Base-by-base conservation (phyloP, 2,113 vertebrate species). In the Cyprinus carpio region DNA sequence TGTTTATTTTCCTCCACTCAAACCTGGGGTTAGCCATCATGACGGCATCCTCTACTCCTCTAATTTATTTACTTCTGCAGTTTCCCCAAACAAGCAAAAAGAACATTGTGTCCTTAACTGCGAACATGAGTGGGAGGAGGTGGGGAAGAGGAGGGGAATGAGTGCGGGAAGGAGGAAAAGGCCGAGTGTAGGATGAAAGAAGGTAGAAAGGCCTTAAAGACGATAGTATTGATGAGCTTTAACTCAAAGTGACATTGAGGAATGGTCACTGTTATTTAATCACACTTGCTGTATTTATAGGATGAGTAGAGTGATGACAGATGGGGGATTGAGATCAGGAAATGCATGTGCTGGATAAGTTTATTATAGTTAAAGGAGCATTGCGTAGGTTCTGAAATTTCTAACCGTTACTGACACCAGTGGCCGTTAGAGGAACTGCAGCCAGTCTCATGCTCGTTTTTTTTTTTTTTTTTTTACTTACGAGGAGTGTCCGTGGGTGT, bases 41-140 rank as follows among this genome's bases (percentile, higher is more conserved):
- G 90, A 89, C 69, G 89, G 75, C 86, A 86, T 90, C 89, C 82
- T 40, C 37, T 6, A 40, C 37, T 40, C 37, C 37, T 86, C 89
- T 88, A 82, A 87, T 91, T 90, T 91, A 92, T 94, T 93, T 92
- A 92, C 92, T 94, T 91, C 89, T 90, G 89, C 92, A 87, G 76
- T 91, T 93, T 89, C 91, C 91, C 85, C 56, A 31, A 88, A 92
- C 90, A 88, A 87, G 87, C 89, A 88, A 78, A 67, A 78, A 65
- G 88, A 90, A 90, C 90, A 92, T 88, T 89, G 87, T 90, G 91
- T 91, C 78, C 89, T 89, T 62, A 60, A 75, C 75, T 82, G 85
- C 34, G 37, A 67, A 75, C 76, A 79, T 20, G 23, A 72, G 64
- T 71, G 83, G 83, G 85, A 82, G 86, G 65, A 56, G 25, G 60